Evolutionary conservation across 2,888 invertebrate species (phyloP).

Genomic region (Tanytarsus gracilentus): DNA sequence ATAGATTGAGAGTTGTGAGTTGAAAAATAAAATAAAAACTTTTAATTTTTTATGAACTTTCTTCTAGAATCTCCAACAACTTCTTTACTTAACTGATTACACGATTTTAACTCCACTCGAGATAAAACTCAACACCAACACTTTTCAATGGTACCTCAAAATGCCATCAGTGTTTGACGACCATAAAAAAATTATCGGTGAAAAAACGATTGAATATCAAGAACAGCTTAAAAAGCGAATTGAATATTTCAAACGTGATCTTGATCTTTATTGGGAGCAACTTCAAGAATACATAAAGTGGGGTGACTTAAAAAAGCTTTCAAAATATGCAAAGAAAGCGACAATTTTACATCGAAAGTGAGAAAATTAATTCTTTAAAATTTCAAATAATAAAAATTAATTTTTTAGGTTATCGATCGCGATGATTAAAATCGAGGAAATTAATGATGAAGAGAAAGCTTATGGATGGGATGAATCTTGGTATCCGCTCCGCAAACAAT

Average conservation of each 20-base stretch:
- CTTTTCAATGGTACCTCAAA: conserved; percentile 79
- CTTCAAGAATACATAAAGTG: conserved; percentile 78
- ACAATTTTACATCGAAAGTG: conserved; percentile 63
- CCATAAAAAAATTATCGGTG: conserved; percentile 66
- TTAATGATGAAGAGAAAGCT: conserved; percentile 84
- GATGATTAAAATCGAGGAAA: conserved; percentile 70
- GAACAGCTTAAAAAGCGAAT: conserved; percentile 67
- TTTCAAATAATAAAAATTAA: conserved; percentile 29
- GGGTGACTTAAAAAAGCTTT: conserved; percentile 75
- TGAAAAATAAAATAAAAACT: background rate
- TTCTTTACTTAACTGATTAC: conserved; percentile 77
- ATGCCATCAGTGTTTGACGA: conserved; percentile 76
- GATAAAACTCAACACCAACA: conserved; percentile 78
- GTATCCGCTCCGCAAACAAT: conserved; percentile 73
- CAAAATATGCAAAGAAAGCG: conserved; percentile 74
- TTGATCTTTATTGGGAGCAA: conserved; percentile 69
- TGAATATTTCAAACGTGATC: conserved; percentile 70
- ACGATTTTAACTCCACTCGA: conserved; percentile 70
- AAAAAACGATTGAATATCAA: conserved; percentile 80
- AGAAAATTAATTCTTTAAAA: conserved; percentile 31
- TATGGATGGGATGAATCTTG: conserved; percentile 82
- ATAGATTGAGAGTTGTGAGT: conserved; percentile 53
- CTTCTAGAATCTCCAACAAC: conserved; percentile 52
- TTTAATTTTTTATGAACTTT: background rate
- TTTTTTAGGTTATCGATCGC: conserved; percentile 56